Conservation (phyloP, 2,113 vertebrate genomes). For the Hippopotamus amphibius region DNA sequence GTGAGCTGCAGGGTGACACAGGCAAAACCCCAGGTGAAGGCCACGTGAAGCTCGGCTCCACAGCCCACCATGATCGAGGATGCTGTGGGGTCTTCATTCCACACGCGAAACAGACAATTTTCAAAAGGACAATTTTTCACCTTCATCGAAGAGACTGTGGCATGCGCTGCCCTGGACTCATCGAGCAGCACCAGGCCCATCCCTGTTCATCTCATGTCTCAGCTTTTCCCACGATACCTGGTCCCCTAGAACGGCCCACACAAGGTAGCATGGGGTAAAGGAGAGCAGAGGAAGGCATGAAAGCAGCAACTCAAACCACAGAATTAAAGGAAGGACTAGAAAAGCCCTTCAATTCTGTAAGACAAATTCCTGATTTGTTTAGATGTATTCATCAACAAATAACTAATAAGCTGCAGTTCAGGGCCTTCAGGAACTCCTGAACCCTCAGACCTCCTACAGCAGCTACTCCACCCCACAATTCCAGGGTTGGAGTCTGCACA, state of each 20-base stretch:
- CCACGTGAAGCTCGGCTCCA: not conserved
- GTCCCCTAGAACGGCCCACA: not conserved
- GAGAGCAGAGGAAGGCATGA: too few species aligned
- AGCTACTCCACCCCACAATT: not conserved
- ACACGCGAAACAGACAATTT: fast-evolving
- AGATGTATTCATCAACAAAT: not conserved
- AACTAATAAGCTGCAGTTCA: not conserved
- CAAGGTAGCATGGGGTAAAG: not conserved
- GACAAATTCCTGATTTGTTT: not conserved
- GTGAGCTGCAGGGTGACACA: not conserved
- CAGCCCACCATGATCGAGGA: fast-evolving
- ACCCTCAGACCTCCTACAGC: not conserved
- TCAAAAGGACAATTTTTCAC: not conserved
- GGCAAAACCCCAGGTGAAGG: too few species aligned
- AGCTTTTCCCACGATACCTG: not conserved
- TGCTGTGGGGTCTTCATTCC: not conserved
- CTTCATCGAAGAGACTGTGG: fast-evolving
- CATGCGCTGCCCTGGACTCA: not conserved
- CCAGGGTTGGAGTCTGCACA: not conserved
- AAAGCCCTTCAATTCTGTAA: not conserved
- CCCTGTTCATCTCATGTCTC: not conserved
- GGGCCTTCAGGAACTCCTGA: not conserved
- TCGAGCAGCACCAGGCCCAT: not conserved
- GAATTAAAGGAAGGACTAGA: not conserved
- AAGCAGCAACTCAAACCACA: not conserved